phyloP scores from a whole-genome alignment of 2,113 vertebrate genomes.

The Coptodon rendalli region DNA sequence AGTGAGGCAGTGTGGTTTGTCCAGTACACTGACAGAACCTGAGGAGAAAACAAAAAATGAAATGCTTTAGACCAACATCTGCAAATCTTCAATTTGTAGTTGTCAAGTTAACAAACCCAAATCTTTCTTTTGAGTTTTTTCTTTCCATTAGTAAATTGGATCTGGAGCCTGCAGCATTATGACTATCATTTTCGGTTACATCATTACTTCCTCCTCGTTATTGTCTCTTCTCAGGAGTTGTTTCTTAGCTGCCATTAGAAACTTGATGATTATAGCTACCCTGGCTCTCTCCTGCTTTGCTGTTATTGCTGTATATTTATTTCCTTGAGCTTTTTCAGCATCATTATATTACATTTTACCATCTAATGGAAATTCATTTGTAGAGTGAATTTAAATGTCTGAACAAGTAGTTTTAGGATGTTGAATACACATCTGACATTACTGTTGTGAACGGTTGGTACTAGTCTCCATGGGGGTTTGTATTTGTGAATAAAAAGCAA shows the following conservation, averaged over 20 bases:
- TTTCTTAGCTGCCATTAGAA: slow-evolving; percentile 34
- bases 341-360: slow-evolving; percentile 30
- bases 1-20: background rate
- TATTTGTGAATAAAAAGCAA: background rate
- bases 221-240: slow-evolving; percentile 21
- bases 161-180: slow-evolving; percentile 33
- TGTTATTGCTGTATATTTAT: slow-evolving; percentile 47
- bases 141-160: slow-evolving; percentile 26
- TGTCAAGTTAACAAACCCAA: slow-evolving; percentile 30
- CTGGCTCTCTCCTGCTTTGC: slow-evolving; percentile 25
- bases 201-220: background rate
- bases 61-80: slow-evolving; percentile 5
- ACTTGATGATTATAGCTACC: slow-evolving; percentile 34
- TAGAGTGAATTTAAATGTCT: background rate
- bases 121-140: background rate
- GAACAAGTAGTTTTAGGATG: background rate
- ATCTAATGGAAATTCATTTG: background rate
- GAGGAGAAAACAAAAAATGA: slow-evolving; percentile 35
- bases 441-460: background rate
- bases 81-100: slow-evolving; percentile 25
- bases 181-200: slow-evolving; percentile 16
- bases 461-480: background rate
- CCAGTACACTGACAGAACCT: slow-evolving; percentile 19
- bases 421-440: background rate
- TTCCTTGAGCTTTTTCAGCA: slow-evolving; percentile 38